These are phyloP conservation scores for Chymomyza procnemis DNA, from an alignment of 2,888 invertebrate genomes.

Conservation along the genomic window DNA sequence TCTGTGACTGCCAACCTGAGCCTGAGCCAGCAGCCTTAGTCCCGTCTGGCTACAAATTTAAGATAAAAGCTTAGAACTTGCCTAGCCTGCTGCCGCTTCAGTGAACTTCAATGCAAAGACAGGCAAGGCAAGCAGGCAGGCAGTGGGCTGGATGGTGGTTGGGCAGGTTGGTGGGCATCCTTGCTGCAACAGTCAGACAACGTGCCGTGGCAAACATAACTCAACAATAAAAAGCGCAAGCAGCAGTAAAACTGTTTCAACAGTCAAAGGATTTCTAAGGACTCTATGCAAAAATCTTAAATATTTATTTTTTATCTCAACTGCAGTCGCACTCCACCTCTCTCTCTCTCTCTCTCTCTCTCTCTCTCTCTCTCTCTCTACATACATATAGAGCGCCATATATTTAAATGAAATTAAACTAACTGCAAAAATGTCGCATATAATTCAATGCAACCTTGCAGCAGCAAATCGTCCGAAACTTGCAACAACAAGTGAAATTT, in stretches of 20 bases:
- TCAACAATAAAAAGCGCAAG: conserved; percentile 59
- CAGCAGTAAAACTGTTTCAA: neutral
- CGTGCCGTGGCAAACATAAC: conserved; percentile 39
- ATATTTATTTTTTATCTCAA: conserved; percentile 44
- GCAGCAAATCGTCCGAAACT: neutral
- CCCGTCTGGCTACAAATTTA: neutral
- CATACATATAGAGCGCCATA: neutral
- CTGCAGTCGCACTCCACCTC: no score
- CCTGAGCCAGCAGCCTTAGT: neutral
- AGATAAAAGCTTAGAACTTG: conserved; percentile 23
- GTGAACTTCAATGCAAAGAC: conserved; percentile 54
- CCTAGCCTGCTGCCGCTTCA: conserved; percentile 47
- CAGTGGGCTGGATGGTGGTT: neutral
- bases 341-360: no score
- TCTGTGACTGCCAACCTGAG: neutral
- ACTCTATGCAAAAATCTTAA: conserved; percentile 45
- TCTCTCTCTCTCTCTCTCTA: no score
- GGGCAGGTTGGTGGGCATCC: neutral
- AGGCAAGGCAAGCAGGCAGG: neutral
- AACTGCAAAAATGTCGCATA: conserved; percentile 48
- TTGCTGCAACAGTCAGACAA: conserved; percentile 1
- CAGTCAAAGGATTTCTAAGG: conserved; percentile 26
- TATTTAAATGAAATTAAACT: conserved; percentile 41
- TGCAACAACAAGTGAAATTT: neutral
- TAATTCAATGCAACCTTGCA: conserved; percentile 52